Conservation (phyloP, 2,113 vertebrate genomes). For the Neotoma lepida region DNA sequence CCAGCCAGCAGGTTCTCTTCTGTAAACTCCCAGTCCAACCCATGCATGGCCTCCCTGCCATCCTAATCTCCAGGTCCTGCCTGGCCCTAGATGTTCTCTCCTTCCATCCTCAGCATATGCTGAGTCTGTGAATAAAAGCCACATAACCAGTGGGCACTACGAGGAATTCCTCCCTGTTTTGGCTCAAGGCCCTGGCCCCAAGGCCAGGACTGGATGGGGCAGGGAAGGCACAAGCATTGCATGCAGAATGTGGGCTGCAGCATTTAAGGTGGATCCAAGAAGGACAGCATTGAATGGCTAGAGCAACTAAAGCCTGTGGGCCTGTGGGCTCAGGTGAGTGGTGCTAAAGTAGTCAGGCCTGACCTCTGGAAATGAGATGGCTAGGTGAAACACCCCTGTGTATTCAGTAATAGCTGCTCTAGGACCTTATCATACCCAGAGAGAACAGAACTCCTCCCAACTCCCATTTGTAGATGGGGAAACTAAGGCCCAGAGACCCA, state of each 20-base stretch:
- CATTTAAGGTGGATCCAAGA: not conserved
- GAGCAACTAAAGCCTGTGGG: not conserved
- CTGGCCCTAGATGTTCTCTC: constrained; percentile 53
- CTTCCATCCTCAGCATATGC: constrained; percentile 62
- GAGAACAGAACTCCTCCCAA: not conserved
- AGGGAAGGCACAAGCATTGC: not conserved
- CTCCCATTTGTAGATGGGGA: not conserved
- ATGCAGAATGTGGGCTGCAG: not conserved
- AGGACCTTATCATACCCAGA: not conserved
- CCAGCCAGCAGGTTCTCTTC: constrained; percentile 39
- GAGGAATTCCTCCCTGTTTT: constrained; percentile 43
- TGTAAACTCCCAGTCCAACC: constrained; percentile 5
- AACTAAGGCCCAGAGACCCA: not conserved
- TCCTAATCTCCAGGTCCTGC: constrained; percentile 57
- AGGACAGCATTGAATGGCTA: not conserved
- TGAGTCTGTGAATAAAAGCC: constrained; percentile 80
- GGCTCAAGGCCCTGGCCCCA: not conserved
- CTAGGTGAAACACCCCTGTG: not conserved
- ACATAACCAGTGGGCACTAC: constrained; percentile 5
- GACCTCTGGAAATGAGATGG: not conserved
- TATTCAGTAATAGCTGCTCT: not conserved
- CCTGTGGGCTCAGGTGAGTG: constrained; percentile 46
- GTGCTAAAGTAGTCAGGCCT: too few species aligned
- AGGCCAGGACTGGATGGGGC: not conserved
- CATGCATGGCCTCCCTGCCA: constrained; percentile 72